Evolutionary conservation across 2,797 vertebrate genomes (phyloP).

Genomic region (Sebastes jordani): DNA sequence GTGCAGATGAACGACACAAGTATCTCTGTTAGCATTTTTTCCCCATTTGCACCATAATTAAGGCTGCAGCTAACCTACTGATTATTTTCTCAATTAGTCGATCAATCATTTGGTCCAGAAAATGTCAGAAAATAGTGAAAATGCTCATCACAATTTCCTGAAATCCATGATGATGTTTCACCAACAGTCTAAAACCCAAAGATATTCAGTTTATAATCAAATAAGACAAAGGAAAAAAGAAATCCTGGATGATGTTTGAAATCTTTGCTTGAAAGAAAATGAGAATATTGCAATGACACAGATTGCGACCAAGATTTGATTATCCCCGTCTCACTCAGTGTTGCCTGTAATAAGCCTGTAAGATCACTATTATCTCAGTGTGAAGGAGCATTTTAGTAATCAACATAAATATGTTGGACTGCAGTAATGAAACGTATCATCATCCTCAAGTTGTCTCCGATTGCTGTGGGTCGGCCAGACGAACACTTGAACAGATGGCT

Average conservation of each 20-base stretch:
- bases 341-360: neutral
- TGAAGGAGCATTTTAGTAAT: neutral
- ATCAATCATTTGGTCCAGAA: neutral
- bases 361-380: neutral
- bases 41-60: neutral
- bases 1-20: neutral
- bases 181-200: neutral
- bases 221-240: neutral
- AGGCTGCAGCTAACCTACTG: neutral
- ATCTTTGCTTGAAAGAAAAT: neutral
- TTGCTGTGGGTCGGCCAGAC: neutral
- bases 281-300: neutral
- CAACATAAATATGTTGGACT: neutral
- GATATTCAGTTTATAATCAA: neutral
- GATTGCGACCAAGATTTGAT: neutral
- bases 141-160: neutral
- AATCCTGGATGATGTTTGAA: neutral
- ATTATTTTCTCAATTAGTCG: neutral
- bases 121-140: neutral
- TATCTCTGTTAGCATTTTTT: neutral
- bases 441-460: slow-evolving; percentile 1
- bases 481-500: slow-evolving; percentile 45
- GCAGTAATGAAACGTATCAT: slow-evolving; percentile 1
- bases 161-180: neutral
- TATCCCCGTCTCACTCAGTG: neutral